These are phyloP conservation scores for Hydropotes inermis DNA, from an alignment of 2,113 vertebrate species.

Conservation along the genomic window DNA sequence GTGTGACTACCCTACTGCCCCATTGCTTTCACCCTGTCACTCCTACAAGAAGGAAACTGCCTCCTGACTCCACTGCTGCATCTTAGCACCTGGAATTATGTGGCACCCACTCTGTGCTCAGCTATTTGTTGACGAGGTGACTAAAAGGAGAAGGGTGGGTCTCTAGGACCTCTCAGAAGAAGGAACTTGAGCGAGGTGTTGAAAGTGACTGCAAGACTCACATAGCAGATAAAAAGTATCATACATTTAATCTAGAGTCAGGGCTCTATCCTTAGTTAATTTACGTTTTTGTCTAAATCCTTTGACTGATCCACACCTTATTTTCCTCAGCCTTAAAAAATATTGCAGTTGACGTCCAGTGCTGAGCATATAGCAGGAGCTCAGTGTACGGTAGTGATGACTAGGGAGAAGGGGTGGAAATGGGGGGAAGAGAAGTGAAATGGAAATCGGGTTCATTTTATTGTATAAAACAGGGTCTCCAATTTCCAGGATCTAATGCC, in stretches of 20 bases:
- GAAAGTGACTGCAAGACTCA: neutral
- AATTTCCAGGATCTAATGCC: neutral
- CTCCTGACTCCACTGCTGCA: neutral
- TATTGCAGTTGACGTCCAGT: neutral
- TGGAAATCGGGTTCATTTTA: neutral
- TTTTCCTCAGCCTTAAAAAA: neutral
- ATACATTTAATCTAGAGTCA: neutral
- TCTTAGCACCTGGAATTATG: neutral
- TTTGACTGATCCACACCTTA: neutral
- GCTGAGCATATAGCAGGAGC: rapidly evolving
- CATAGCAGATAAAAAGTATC: rapidly evolving
- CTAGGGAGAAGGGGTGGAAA: neutral
- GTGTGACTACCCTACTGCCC: rapidly evolving
- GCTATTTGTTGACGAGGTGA: neutral
- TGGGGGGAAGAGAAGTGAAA: neutral
- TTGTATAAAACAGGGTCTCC: neutral
- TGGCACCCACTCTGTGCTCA: neutral
- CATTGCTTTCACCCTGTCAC: neutral
- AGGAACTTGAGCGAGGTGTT: neutral
- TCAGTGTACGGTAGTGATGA: neutral
- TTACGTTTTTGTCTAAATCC: neutral
- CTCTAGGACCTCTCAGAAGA: neutral
- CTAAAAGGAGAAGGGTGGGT: neutral
- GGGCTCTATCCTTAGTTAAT: rapidly evolving
- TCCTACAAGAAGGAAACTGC: rapidly evolving